These are phyloP conservation scores for Diabrotica undecimpunctata DNA, from an alignment of 1,140 invertebrate genomes.

Conservation along the genomic window DNA sequence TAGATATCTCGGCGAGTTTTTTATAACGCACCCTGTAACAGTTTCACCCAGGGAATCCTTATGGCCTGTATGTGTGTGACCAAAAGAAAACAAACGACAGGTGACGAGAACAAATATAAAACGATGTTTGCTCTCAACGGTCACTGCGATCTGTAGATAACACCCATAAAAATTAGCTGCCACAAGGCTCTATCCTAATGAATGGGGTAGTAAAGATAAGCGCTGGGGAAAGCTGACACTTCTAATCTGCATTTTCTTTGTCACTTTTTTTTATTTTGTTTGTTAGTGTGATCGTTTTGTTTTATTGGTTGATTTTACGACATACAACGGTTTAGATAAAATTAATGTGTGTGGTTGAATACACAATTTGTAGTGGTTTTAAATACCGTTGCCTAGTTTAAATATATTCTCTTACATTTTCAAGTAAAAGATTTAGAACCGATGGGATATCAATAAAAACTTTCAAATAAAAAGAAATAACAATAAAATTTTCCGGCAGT, in stretches of 20 bases:
- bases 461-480: too few relatives aligned
- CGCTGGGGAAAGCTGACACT: slow-evolving; percentile 12
- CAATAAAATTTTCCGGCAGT: too few relatives aligned
- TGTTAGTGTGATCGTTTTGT: slow-evolving; percentile 6
- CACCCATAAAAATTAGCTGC: slow-evolving; percentile 16
- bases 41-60: neutral
- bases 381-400: too few relatives aligned
- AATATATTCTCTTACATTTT: too few relatives aligned
- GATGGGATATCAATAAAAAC: too few relatives aligned
- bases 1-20: too few relatives aligned
- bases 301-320: slow-evolving; percentile 6
- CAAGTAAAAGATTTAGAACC: too few relatives aligned
- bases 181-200: slow-evolving; percentile 16
- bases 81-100: slow-evolving; percentile 6
- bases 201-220: slow-evolving; percentile 21
- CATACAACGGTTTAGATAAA: neutral
- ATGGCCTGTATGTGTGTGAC: neutral
- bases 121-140: slow-evolving; percentile 17
- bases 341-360: neutral
- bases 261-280: slow-evolving; percentile 4
- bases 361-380: too few relatives aligned
- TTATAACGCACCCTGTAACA: neutral
- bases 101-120: slow-evolving; percentile 8
- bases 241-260: slow-evolving; percentile 11
- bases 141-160: slow-evolving; percentile 8